Conservation (phyloP, 2,888 invertebrate genomes). For the Lasioglossum villosulum region DNA sequence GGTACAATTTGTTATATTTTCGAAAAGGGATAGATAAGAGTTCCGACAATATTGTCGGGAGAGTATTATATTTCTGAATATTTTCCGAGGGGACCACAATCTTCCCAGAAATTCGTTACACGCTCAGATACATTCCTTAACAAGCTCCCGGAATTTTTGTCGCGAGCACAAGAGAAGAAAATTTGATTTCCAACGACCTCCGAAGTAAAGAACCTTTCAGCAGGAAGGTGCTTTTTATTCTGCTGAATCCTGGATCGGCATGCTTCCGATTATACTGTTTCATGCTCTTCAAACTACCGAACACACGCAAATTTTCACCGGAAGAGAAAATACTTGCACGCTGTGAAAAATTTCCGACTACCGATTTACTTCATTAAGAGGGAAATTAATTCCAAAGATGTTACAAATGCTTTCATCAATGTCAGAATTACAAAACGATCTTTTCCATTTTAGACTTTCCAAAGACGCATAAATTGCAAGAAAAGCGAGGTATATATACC, state of each 20-base stretch:
- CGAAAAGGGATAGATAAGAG: background rate
- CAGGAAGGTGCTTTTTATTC: background rate
- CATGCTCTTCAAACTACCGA: background rate
- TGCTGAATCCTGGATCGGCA: background rate
- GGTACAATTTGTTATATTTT: background rate
- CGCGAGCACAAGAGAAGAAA: background rate
- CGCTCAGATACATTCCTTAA: conserved; percentile 7
- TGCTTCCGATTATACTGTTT: background rate
- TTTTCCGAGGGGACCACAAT: background rate
- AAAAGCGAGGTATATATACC: no score
- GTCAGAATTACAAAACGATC: no score
- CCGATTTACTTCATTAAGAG: no score
- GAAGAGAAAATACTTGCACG: background rate
- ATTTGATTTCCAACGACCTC: background rate
- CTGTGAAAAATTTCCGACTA: no score
- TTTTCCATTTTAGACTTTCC: no score
- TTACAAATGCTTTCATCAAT: no score
- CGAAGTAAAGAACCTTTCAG: background rate
- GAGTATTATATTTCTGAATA: background rate
- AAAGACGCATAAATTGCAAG: no score
- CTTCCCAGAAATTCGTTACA: background rate
- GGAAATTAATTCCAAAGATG: no score
- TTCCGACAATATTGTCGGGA: background rate
- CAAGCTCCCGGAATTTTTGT: conserved; percentile 2
- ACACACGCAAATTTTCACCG: background rate